Evolutionary conservation across 2,113 vertebrate genomes (phyloP).

Genomic region (Mesitornis unicolor): DNA sequence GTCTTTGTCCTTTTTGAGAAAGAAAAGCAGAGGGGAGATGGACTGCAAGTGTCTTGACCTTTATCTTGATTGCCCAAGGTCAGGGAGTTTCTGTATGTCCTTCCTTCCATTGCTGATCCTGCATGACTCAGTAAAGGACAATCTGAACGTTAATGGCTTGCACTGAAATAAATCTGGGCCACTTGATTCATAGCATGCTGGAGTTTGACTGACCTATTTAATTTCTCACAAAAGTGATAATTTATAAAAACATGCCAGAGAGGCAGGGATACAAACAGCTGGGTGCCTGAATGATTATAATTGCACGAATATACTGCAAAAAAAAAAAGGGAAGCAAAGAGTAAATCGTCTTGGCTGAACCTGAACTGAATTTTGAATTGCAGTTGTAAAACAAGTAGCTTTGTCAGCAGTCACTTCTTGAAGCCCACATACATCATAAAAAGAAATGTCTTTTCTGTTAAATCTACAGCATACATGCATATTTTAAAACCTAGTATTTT

Average conservation of each 20-base stretch:
- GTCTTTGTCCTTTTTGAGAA: background rate
- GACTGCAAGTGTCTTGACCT: background rate
- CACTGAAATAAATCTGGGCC: conserved; percentile 2
- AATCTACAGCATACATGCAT: background rate
- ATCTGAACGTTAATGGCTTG: background rate
- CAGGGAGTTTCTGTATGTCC: background rate
- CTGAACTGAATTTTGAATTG: background rate
- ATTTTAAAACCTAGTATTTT: background rate
- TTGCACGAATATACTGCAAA: background rate
- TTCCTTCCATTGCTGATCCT: background rate
- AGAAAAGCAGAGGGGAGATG: background rate
- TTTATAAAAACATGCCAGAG: conserved; percentile 4
- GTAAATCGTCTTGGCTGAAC: background rate
- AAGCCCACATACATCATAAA: background rate
- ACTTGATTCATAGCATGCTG: background rate
- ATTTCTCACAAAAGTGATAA: background rate
- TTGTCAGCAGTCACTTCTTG: background rate
- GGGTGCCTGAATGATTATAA: background rate
- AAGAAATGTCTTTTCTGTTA: background rate
- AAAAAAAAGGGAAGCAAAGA: background rate
- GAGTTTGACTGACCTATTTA: conserved; percentile 36
- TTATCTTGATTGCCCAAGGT: background rate
- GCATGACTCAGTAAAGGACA: conserved; percentile 4
- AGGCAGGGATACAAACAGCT: background rate
- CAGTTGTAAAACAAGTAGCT: background rate